These are phyloP conservation scores for Pantelozetes paolii DNA, from an alignment of 2,888 invertebrate genomes.

Conservation along the genomic window DNA sequence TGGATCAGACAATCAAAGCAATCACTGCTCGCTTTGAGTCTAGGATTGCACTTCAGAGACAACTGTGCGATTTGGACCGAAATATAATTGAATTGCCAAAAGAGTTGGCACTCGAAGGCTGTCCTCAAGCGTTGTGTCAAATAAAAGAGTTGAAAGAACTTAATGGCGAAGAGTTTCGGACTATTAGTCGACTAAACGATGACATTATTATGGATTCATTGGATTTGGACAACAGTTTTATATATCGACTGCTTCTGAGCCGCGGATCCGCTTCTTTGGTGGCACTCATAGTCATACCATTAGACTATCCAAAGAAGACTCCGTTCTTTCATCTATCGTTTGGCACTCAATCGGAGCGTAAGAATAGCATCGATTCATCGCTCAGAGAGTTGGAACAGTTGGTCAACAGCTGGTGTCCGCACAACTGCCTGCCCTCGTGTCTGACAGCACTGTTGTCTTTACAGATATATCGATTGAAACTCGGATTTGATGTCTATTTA, in stretches of 20 bases:
- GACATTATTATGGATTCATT: background rate
- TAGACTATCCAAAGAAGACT: constrained; percentile 72
- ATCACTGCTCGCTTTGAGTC: constrained; percentile 69
- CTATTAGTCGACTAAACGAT: background rate
- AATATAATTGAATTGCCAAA: background rate
- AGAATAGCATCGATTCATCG: constrained; percentile 49
- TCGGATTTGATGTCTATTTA: constrained; percentile 78
- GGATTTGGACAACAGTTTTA: constrained; percentile 16
- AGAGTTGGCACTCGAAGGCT: background rate
- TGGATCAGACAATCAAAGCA: constrained; percentile 70
- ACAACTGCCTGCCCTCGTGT: constrained; percentile 52
- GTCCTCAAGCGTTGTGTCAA: background rate
- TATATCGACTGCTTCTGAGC: background rate
- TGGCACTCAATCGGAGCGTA: constrained; percentile 66
- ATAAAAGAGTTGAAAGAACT: constrained; percentile 30
- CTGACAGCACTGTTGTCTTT: constrained; percentile 62
- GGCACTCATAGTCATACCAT: constrained; percentile 70
- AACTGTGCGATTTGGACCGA: constrained; percentile 59
- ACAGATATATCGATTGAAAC: constrained; percentile 74
- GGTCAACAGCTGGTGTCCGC: constrained; percentile 62
- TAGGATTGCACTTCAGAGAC: constrained; percentile 69
- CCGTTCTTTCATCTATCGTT: constrained; percentile 73
- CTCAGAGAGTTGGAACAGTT: constrained; percentile 66
- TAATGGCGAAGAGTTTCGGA: background rate
- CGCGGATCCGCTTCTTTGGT: constrained; percentile 64